Conservation (phyloP, 2,888 invertebrate species). For the Drosophila formosana region DNA sequence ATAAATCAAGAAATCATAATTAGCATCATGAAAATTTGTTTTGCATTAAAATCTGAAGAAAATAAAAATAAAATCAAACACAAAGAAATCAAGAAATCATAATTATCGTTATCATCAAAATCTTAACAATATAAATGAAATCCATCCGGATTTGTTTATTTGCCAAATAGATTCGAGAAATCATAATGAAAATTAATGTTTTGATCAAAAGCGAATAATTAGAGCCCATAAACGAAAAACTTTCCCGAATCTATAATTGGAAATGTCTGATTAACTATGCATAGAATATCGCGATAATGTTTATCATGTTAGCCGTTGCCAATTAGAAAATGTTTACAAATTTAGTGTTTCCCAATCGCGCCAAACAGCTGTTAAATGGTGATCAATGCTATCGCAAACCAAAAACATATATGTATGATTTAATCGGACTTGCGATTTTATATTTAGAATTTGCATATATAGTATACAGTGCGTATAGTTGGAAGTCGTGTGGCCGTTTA, state of each 20-base stretch:
- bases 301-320: not conserved
- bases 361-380: not conserved
- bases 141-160: no score
- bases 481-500: conserved; percentile 22
- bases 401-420: not conserved
- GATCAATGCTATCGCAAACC: conserved; percentile 12
- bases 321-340: not conserved
- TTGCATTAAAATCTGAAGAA: no score
- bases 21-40: no score
- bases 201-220: no score
- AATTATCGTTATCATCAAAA: no score
- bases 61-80: no score
- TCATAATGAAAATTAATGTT: no score
- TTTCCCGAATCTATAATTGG: not conserved
- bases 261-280: not conserved
- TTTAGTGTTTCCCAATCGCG: conserved; percentile 2
- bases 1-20: no score
- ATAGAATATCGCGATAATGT: not conserved
- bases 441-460: not conserved
- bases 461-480: not conserved
- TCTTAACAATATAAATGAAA: no score
- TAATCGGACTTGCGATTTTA: not conserved
- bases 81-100: no score
- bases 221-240: not conserved
- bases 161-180: no score